Base-by-base conservation (phyloP, 2,888 invertebrate species). In the Chrysotoxum bicinctum region DNA sequence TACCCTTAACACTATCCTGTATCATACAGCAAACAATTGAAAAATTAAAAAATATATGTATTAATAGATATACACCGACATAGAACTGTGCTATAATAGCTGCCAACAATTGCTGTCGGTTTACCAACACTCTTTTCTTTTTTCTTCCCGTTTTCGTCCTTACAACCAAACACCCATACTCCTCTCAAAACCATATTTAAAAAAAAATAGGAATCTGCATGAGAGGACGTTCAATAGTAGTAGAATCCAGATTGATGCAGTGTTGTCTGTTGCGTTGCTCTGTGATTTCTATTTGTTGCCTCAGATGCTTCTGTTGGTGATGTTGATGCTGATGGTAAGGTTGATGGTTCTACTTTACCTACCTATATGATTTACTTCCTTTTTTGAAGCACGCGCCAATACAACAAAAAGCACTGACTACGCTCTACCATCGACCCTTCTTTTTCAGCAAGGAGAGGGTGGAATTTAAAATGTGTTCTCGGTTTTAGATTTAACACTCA, bases 51-150 rank as follows among this genome's bases (percentile, higher is more conserved):
- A 76, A 73, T 68, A 54, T 60, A 62, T 45, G 64, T 75, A 76
- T 68, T 76, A 58, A 81, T 10, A 66, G 35, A 72, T 76, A 54
- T 80, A 69, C 43, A 64, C 69, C 66, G 56, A 35, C 58, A 85
- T 75, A 84, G 75, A 43, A 40, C 48, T 62, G 48, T 62, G 70
- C 23, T 72, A 85, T 85, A 73, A 85, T 76, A 85, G 85, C 80
- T 77, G 80, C 73, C 62, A 85, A 85, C 85, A 85, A 85, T 85
- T 85, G 85, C 85, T 85, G 85, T 85, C 85, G 85, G 85, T 85
- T 85, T 85, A 81, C 85, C 80, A 81, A 85, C 85, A 85, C 85
- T 85, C 73, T 85, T 78, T 72, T 80, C 32, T 60, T 75, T 35
- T 69, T 62, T 69, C 68, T 81, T 69, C 73, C 62, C 66, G 64